These are phyloP conservation scores for Cyclophora punctaria DNA, from an alignment of 2,888 invertebrate species.

Conservation along the genomic window DNA sequence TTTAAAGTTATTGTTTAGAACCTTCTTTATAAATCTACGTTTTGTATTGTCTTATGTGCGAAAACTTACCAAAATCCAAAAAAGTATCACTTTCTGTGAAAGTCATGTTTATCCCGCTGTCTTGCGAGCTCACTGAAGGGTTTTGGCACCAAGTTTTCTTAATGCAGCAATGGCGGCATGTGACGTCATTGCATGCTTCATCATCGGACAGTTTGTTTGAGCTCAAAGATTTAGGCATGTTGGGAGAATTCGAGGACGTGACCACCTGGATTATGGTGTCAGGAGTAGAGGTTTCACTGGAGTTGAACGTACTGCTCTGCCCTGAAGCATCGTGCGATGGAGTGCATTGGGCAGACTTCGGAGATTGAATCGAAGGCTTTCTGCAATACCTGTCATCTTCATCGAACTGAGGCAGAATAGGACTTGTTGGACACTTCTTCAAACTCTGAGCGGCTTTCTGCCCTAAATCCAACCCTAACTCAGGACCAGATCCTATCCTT, in stretches of 20 bases:
- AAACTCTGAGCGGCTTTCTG: conserved; percentile 37
- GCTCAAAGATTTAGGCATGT: conserved; percentile 70
- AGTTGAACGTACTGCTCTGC: conserved; percentile 67
- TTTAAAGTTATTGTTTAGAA: no score
- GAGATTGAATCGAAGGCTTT: conserved; percentile 50
- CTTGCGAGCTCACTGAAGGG: conserved; percentile 83
- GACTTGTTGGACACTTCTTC: conserved; percentile 68
- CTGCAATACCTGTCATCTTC: conserved; percentile 52
- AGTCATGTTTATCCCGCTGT: conserved; percentile 84
- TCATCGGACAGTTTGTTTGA: conserved; percentile 76
- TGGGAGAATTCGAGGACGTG: conserved; percentile 55
- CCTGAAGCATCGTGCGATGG: conserved; percentile 63
- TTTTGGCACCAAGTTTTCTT: conserved; percentile 79
- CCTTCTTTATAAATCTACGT: no score
- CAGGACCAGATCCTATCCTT: conserved; percentile 62
- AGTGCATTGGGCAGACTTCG: conserved; percentile 60
- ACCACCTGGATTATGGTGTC: conserved; percentile 71
- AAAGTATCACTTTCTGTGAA: conserved; percentile 81
- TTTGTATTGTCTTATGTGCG: no score
- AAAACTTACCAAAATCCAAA: conserved; percentile 57
- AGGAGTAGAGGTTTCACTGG: conserved; percentile 70
- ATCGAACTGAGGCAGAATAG: conserved; percentile 52
- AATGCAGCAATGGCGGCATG: conserved; percentile 63
- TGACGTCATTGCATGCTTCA: conserved; percentile 66
- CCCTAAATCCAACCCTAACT: conserved; percentile 51